Evolutionary conservation across 2,888 invertebrate genomes (phyloP), one percentile per base, ranked within the genome.

Genomic region (Pseudococcus jackbeardsleyi): DNA sequence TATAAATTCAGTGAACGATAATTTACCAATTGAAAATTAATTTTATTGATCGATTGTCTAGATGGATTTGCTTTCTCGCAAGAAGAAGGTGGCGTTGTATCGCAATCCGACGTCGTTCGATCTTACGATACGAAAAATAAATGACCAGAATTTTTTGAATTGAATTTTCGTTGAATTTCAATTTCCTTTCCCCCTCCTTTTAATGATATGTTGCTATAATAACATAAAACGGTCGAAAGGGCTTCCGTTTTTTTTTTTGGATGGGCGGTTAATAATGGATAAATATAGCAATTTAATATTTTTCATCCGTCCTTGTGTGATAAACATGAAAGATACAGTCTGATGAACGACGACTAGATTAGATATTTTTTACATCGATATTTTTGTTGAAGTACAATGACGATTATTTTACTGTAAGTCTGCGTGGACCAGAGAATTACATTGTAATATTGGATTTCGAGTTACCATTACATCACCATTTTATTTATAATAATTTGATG

Each of bases 41-140:
- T 64, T n/a, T n/a, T 22, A 22, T 64, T 22, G 64, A 77, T 72
- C 22, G 39, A 22, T 87, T 90, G 90, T 91, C 90, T 93, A 98
- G 98, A 98, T 95, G 99, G 99, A 90, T 99, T 96, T 93, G 99
- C 99, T 90, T 99, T 99, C 93, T 99, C 99, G 79, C 99, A 99
- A 95, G 99, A 99, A 93, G 99, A 99, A 93, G 97, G 98, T 91
- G 98, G 98, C 90, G 96, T 95, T 91, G 96, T 99, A 90, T 95
- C 97, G 86, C 97, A 99, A 93, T 96, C 98, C 90, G 97, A 97
- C 91, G 95, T 99, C 91, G 98, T 99, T 92, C 95, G 99, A 91
- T 97, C 97, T 87, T 99, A 99, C 94, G 96, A 99, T 93, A 98
- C 98, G 90, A 97, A 96, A 54, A 88, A 88, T 4, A 82, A 82